Conservation (phyloP, 2,113 vertebrate species). For the Agelaius phoeniceus region DNA sequence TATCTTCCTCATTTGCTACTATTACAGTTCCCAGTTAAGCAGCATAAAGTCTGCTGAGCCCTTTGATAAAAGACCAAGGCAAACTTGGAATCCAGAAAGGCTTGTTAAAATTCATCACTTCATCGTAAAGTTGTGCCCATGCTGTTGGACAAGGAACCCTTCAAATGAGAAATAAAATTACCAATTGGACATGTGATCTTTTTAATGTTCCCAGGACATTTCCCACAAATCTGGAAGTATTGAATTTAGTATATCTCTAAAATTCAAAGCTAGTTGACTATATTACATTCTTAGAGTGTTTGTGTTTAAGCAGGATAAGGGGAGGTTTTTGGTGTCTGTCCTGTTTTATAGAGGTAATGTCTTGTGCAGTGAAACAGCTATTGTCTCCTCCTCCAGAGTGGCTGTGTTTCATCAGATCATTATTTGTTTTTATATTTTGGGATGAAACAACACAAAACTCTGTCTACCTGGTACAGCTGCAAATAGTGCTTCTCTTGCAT, state of each 20-base stretch:
- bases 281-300: neutral
- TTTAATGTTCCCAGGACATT: neutral
- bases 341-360: neutral
- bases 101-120: slow-evolving; percentile 11
- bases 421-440: neutral
- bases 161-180: neutral
- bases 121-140: neutral
- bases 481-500: neutral
- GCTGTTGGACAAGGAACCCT: neutral
- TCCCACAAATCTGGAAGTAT: neutral
- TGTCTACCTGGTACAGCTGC: neutral
- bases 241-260: neutral
- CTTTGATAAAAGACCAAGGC: neutral
- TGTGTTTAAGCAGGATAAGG: neutral
- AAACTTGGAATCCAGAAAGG: neutral
- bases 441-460: neutral
- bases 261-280: neutral
- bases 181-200: neutral
- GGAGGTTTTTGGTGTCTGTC: neutral
- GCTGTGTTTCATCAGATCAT: neutral
- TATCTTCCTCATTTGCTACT: slow-evolving; percentile 1
- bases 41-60: neutral
- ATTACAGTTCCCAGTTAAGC: neutral
- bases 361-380: neutral
- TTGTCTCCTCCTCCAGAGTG: neutral